Conservation (phyloP, 1,140 invertebrate species). For the fruit fly (Drosophila melanogaster) region DNA sequence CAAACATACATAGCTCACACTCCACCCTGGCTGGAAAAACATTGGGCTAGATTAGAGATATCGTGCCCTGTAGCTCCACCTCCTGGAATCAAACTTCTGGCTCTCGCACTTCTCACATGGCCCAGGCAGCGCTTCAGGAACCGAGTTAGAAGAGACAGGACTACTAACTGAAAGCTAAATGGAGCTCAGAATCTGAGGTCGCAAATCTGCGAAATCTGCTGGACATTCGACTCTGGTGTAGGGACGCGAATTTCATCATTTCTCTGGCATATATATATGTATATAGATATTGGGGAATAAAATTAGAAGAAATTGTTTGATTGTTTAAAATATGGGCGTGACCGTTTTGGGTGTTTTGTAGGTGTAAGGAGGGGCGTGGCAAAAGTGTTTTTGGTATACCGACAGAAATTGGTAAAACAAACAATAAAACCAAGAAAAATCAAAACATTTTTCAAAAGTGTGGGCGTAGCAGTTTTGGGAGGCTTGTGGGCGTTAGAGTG, state of each 20-base stretch:
- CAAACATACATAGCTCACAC: conserved; percentile 1
- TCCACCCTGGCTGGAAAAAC: conserved; percentile 5
- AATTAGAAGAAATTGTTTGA: too few species aligned
- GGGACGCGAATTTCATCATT: background rate
- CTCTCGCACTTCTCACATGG: conserved; percentile 9
- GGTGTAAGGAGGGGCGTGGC: too few species aligned
- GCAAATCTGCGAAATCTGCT: background rate
- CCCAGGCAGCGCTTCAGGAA: conserved; percentile 43
- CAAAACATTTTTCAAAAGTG: too few species aligned
- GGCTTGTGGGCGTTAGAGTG: too few species aligned
- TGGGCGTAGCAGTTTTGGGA: too few species aligned
- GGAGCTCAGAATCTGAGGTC: conserved; percentile 1
- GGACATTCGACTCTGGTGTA: background rate
- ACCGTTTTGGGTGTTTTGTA: too few species aligned
- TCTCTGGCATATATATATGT: too few species aligned
- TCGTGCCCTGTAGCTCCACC: background rate
- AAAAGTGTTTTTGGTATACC: too few species aligned
- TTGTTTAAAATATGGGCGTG: too few species aligned
- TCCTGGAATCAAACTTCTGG: background rate
- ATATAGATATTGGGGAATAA: too few species aligned
- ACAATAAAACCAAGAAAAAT: too few species aligned
- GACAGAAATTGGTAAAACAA: too few species aligned
- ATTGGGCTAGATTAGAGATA: conserved; percentile 20
- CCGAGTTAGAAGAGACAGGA: conserved; percentile 41
- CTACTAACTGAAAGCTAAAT: conserved; percentile 9